A percentile compares a stretch with the other conserved stretches of the same genome.
Evolutionary conservation across 2,797 vertebrate genomes (phyloP).

Genomic region (Catamblyrhynchus diadema): DNA sequence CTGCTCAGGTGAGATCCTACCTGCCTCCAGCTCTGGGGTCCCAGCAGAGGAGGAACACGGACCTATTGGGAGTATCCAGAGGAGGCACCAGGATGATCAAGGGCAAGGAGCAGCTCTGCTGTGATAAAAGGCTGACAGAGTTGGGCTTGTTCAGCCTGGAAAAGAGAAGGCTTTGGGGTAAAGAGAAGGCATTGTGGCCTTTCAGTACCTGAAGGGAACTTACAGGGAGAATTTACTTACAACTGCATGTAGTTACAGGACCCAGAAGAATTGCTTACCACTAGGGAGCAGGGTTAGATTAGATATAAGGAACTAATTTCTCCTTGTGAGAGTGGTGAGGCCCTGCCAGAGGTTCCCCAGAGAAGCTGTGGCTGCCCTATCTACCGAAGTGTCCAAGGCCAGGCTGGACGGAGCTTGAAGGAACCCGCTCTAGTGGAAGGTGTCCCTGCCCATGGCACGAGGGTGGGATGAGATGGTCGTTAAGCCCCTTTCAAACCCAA

Average conservation of each 20-base stretch:
- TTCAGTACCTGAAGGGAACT: neutral
- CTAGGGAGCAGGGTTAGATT: neutral
- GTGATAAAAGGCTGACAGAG: fast-evolving
- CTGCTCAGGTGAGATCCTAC: neutral
- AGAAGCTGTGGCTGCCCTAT: neutral
- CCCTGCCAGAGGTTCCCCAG: neutral
- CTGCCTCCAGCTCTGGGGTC: neutral
- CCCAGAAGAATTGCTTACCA: neutral
- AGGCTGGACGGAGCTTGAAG: neutral
- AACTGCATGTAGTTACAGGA: neutral
- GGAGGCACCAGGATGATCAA: neutral
- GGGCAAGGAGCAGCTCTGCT: neutral
- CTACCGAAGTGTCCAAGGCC: neutral
- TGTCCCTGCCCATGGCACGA: neutral
- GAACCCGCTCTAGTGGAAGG: fast-evolving
- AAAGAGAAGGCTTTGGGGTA: too few relatives aligned
- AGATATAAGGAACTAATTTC: neutral
- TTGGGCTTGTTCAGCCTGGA: neutral
- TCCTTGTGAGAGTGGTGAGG: neutral
- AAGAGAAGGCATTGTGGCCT: neutral
- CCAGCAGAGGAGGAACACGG: fast-evolving
- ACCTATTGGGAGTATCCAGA: fast-evolving
- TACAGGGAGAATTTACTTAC: neutral
- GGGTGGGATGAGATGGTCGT: fast-evolving
- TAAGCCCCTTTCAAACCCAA: neutral